phyloP scores from a whole-genome alignment of 2,888 invertebrate species.

The Mimas tiliae region DNA sequence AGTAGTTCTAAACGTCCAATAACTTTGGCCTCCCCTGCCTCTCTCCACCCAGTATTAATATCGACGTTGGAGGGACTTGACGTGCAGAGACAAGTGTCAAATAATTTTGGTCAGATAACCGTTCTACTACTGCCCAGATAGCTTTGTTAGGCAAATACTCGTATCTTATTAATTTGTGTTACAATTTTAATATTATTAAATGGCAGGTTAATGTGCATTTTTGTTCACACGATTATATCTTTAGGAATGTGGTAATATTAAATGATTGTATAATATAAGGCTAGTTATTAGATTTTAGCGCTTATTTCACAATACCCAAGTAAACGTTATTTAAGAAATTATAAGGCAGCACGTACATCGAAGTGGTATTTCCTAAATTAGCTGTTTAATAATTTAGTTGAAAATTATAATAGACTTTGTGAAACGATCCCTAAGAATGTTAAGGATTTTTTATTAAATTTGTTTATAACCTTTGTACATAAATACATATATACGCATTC shows the following conservation, averaged over 20 bases:
- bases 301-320: too few species aligned
- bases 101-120: conserved; percentile 17
- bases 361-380: too few species aligned
- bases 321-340: too few species aligned
- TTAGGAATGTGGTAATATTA: conserved; percentile 8
- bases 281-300: too few species aligned
- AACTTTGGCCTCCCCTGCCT: conserved; percentile 36
- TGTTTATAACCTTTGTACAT: too few species aligned
- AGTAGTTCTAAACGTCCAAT: conserved; percentile 58
- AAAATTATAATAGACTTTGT: too few species aligned
- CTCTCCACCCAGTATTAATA: conserved; percentile 5
- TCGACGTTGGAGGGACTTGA: not conserved
- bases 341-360: too few species aligned
- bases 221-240: conserved; percentile 14
- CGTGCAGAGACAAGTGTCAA: conserved; percentile 8
- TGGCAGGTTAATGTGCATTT: conserved; percentile 37
- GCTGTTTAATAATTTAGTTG: too few species aligned
- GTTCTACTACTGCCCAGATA: conserved; percentile 28
- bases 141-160: conserved; percentile 45
- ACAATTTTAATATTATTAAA: conserved; percentile 38
- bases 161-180: conserved; percentile 39
- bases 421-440: too few species aligned
- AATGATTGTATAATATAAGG: not conserved
- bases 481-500: too few species aligned
- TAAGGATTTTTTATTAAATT: too few species aligned